A percentile compares a stretch with the other conserved stretches of the same genome.
phyloP scores from a whole-genome alignment of 2,888 invertebrate genomes.

The Zhuqinia jingwanae region DNA sequence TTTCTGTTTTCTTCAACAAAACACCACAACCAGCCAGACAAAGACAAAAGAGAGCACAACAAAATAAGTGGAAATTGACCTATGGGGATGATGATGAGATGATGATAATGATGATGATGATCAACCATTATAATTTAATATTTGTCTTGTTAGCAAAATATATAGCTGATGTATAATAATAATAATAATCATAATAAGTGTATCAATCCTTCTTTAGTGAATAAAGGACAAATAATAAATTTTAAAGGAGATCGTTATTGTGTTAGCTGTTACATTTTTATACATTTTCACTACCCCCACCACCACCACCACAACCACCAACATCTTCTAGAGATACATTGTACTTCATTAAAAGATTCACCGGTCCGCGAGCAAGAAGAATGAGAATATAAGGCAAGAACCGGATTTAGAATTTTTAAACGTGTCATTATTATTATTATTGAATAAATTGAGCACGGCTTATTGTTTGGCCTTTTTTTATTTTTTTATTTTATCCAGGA shows the following conservation, averaged over 20 bases:
- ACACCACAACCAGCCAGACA: background rate
- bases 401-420: conserved; percentile 76
- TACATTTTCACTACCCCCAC: background rate
- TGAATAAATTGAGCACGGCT: conserved; percentile 48
- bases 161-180: background rate
- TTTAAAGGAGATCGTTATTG: conserved; percentile 37
- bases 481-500: conserved; percentile 47
- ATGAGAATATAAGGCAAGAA: conserved; percentile 74
- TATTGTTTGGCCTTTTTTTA: conserved; percentile 38
- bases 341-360: conserved; percentile 71
- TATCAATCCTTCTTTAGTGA: conserved; percentile 18
- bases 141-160: conserved; percentile 42
- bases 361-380: conserved; percentile 53
- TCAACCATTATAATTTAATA: conserved; percentile 38
- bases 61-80: conserved; percentile 16
- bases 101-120: conserved; percentile 20
- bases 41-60: conserved; percentile 2
- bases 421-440: conserved; percentile 63
- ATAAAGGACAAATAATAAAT: conserved; percentile 40
- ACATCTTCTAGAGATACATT: conserved; percentile 31
- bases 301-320: conserved; percentile 4
- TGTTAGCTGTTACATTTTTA: too few species aligned
- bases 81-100: background rate
- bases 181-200: background rate
- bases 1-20: conserved; percentile 1